Evolutionary conservation across 2,113 vertebrate genomes (phyloP).

Genomic region (Lamprotornis superbus): DNA sequence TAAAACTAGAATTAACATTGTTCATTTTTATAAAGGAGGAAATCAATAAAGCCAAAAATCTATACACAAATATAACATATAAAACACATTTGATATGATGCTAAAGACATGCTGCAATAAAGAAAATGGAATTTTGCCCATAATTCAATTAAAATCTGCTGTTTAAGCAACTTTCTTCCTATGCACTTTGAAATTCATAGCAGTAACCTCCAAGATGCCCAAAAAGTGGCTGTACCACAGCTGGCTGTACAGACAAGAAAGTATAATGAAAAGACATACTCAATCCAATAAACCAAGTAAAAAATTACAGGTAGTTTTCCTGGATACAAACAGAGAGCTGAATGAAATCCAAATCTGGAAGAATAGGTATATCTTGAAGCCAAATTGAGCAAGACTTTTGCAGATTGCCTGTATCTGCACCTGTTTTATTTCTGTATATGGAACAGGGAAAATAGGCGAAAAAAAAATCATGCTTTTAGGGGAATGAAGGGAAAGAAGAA

Average conservation of each 20-base stretch:
- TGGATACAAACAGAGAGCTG: background rate
- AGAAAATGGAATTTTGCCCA: background rate
- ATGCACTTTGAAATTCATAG: background rate
- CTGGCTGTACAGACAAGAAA: background rate
- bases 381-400: background rate
- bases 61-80: background rate
- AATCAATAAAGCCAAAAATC: background rate
- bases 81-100: background rate
- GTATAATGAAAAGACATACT: background rate
- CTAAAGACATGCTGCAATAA: background rate
- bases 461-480: background rate
- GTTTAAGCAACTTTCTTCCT: background rate
- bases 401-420: background rate
- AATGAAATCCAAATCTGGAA: background rate
- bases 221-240: background rate
- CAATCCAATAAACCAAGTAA: background rate
- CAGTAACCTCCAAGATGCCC: background rate
- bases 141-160: background rate
- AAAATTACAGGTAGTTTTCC: background rate
- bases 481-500: background rate
- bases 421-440: background rate
- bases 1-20: background rate
- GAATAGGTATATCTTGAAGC: background rate
- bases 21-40: background rate
- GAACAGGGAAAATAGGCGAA: background rate